phyloP scores from a whole-genome alignment of 2,888 invertebrate species.

The Tricholauxania praeusta region DNA sequence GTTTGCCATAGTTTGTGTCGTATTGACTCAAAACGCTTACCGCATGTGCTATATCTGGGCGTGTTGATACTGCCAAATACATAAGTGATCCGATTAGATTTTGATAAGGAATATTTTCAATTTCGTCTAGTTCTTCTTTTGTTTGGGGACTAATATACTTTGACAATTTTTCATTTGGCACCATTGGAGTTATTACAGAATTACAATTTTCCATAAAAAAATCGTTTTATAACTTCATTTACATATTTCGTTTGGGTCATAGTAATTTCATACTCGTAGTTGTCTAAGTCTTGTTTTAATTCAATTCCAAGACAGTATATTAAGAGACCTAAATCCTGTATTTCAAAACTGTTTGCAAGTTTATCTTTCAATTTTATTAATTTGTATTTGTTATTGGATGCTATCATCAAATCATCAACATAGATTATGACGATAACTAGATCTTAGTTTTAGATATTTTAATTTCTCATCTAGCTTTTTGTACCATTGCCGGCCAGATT shows the following conservation, averaged over 20 bases:
- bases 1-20: no score
- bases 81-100: slow-evolving; percentile 40
- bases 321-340: slow-evolving; percentile 40
- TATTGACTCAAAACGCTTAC: no score
- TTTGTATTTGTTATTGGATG: no score
- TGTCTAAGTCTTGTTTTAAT: slow-evolving; percentile 30
- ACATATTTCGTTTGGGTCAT: slow-evolving; percentile 39
- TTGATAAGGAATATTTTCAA: slow-evolving; percentile 38
- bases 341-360: slow-evolving; percentile 36
- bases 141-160: slow-evolving; percentile 37
- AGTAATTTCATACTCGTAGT: slow-evolving; percentile 17
- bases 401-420: no score
- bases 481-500: slow-evolving; percentile 48
- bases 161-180: no score
- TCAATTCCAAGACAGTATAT: slow-evolving; percentile 42
- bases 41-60: no score
- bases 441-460: slow-evolving; percentile 40
- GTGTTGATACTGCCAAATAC: slow-evolving; percentile 45
- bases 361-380: slow-evolving; percentile 23
- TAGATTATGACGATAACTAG: no score
- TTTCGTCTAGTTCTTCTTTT: slow-evolving; percentile 33
- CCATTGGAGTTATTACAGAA: slow-evolving; percentile 35
- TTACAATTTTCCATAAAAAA: no score
- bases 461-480: slow-evolving; percentile 46
- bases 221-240: no score